Evolutionary conservation across 2,888 invertebrate genomes (phyloP).

Genomic region (Euphydryas editha): DNA sequence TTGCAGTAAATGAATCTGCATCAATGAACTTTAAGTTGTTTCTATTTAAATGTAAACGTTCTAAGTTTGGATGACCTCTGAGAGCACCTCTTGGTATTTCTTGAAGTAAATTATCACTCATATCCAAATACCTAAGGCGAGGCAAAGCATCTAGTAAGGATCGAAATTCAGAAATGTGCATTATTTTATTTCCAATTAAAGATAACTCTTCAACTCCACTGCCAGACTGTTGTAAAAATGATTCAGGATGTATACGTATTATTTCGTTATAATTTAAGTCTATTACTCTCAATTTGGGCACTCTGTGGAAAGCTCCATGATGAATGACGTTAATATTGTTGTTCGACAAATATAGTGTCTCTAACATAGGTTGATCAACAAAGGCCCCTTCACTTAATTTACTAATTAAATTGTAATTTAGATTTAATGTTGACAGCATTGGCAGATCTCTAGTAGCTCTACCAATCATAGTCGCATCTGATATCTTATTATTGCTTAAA

Average conservation of each 20-base stretch:
- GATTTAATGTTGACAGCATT: constrained; percentile 86
- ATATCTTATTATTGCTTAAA: constrained; percentile 88
- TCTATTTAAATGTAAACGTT: constrained; percentile 91
- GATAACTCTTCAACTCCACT: constrained; percentile 91
- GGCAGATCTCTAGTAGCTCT: constrained; percentile 90
- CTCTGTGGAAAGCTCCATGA: constrained; percentile 91
- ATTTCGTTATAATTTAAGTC: constrained; percentile 91
- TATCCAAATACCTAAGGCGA: constrained; percentile 89
- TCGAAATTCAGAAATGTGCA: constrained; percentile 88
- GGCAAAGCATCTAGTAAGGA: constrained; percentile 91
- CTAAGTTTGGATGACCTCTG: constrained; percentile 90
- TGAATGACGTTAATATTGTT: constrained; percentile 90
- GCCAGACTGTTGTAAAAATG: constrained; percentile 89
- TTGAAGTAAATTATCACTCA: constrained; percentile 90
- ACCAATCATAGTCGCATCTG: constrained; percentile 92
- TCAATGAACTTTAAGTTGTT: constrained; percentile 90
- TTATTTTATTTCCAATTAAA: constrained; percentile 90
- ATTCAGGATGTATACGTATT: constrained; percentile 90
- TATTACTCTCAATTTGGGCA: constrained; percentile 88
- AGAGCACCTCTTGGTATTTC: constrained; percentile 91
- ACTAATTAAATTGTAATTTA: constrained; percentile 89
- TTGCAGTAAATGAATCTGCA: constrained; percentile 90
- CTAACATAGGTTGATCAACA: constrained; percentile 89
- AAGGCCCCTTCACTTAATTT: constrained; percentile 90
- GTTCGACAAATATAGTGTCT: constrained; percentile 86